Percentiles rank a stretch among this genome's conserved stretches.
These are phyloP conservation scores for Physeter macrocephalus DNA, from an alignment of 2,113 vertebrate species.

Conservation along the genomic window DNA sequence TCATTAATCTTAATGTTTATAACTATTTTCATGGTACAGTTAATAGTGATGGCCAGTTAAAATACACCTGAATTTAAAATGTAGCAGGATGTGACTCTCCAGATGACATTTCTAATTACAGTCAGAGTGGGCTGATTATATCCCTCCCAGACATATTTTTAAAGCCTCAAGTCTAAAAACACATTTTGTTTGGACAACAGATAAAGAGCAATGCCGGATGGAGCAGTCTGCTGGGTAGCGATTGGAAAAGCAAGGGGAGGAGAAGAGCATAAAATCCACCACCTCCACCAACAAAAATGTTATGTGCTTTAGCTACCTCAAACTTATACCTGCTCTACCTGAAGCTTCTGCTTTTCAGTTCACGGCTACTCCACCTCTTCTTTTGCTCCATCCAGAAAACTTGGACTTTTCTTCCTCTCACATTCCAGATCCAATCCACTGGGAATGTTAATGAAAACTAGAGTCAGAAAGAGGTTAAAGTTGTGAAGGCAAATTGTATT, in stretches of 20 bases:
- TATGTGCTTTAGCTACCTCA: background rate
- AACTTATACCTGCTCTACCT: background rate
- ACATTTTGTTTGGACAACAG: conserved; percentile 32
- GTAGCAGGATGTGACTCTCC: background rate
- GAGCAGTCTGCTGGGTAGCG: background rate
- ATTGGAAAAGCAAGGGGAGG: background rate
- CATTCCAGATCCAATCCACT: background rate
- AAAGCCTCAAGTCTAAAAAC: conserved; percentile 13
- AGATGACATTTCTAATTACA: background rate
- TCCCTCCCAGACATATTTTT: background rate
- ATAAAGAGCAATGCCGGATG: background rate
- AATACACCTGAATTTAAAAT: background rate
- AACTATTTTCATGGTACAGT: background rate
- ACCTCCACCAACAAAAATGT: background rate
- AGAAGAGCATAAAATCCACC: background rate
- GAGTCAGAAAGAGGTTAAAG: background rate
- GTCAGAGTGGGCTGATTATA: background rate
- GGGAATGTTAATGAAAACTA: background rate
- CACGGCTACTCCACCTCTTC: background rate
- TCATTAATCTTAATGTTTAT: background rate
- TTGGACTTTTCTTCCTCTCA: background rate
- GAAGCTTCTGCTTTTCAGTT: background rate
- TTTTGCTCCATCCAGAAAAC: background rate
- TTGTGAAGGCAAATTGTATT: background rate
- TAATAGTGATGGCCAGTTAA: background rate